Evolutionary conservation across 2,113 vertebrate genomes (phyloP), one percentile per base, ranked within the genome.

Genomic region (Chaetops frenatus): DNA sequence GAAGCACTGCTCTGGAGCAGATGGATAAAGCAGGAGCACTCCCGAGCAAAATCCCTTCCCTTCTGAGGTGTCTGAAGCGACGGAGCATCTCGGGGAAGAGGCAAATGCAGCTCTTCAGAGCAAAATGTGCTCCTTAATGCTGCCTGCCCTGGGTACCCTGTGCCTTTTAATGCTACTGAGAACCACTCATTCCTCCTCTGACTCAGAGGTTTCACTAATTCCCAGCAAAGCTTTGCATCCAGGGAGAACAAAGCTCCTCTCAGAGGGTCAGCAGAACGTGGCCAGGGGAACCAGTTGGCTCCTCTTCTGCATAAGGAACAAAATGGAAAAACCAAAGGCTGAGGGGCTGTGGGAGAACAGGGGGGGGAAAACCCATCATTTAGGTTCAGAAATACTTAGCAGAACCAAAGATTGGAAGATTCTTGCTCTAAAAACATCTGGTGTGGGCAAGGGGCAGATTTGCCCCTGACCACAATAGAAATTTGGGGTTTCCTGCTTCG

Each of bases 41-140:
- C 96, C 58, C 40, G 70, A 95, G 91, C 1, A 12, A 96, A 97
- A 96, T 60, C 73, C 88, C 74, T 54, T 90, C 69, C 90, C 31
- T 93, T 93, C 4, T 18, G 33, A 90, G 92, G 73, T 10, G 12
- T 89, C 73, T 90, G 94, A 96, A 96, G 94, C 21, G 85, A 88
- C 3, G 71, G 91, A 79, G 45, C 77, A 44, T 69, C 76, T 50
- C 69, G 64, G 95, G 95, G 82, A 82, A 74, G 72, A 97, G 84
- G 36, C 94, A 56, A 86, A 93, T 45, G 40, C 90, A 69, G 73
- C 1, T 11, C 67, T 83, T 86, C 7, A 53, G 82, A 18, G 69
- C 48, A 91, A 78, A 88, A 91, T 15, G 3, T 20, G 31, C 27
- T 50, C 78, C 92, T 86, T 36, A 51, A 16, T 13, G 17, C 28